These are phyloP conservation scores for Poeciliopsis gracilis DNA, from an alignment of 2,797 vertebrate genomes.

Conservation along the genomic window DNA sequence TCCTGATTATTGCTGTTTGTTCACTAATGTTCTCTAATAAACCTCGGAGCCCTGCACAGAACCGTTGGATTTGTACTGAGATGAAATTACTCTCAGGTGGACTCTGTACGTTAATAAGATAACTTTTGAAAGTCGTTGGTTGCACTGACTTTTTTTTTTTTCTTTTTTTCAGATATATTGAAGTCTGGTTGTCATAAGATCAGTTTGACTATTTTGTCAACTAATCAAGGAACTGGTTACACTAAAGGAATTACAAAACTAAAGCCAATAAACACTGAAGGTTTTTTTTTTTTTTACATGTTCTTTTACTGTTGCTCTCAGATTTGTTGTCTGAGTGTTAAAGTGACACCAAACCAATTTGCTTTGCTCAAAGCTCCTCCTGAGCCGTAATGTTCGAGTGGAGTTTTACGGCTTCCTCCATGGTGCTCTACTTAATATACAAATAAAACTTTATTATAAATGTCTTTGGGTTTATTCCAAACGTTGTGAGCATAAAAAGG, in stretches of 20 bases:
- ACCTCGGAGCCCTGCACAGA: not conserved
- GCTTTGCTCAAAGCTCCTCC: too few relatives aligned
- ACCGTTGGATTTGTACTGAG: not conserved
- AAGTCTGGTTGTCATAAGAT: not conserved
- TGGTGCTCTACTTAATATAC: too few relatives aligned
- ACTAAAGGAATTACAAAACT: not conserved
- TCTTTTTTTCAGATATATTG: not conserved
- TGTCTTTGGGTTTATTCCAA: too few relatives aligned
- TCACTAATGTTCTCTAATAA: constrained; percentile 3
- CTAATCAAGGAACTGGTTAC: not conserved
- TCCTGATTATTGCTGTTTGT: not conserved
- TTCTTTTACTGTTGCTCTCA: too few relatives aligned
- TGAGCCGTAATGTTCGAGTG: too few relatives aligned
- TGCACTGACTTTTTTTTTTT: not conserved
- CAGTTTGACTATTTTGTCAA: not conserved
- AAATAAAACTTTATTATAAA: too few relatives aligned
- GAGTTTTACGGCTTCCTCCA: too few relatives aligned
- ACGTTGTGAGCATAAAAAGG: too few relatives aligned
- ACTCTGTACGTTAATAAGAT: not conserved
- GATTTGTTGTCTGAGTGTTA: too few relatives aligned
- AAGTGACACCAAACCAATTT: too few relatives aligned
- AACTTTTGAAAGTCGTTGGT: not conserved
- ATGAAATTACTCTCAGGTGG: not conserved
- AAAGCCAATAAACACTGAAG: not conserved
- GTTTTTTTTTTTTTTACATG: not conserved